Evolutionary conservation across 2,113 vertebrate species (phyloP).

Genomic region (Octodon degus): DNA sequence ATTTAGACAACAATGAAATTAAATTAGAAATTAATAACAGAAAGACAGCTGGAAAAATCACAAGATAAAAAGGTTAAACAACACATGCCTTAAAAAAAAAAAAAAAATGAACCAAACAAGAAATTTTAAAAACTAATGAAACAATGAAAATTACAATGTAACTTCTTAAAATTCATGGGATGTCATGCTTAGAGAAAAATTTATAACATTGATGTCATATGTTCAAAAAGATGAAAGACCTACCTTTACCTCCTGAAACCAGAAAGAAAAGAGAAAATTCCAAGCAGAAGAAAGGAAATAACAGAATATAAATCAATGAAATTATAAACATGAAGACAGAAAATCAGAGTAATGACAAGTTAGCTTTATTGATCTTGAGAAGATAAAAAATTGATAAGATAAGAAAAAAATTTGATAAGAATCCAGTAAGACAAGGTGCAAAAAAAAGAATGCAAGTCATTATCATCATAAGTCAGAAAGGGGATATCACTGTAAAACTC

Average conservation of each 20-base stretch:
- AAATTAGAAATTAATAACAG: no score
- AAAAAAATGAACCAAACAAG: background rate
- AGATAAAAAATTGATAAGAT: background rate
- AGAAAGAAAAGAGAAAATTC: background rate
- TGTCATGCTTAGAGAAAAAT: background rate
- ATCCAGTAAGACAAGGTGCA: background rate
- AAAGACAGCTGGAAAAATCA: background rate
- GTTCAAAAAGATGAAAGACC: background rate
- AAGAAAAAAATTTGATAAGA: no score
- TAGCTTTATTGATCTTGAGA: background rate
- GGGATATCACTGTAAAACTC: background rate
- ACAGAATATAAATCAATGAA: background rate
- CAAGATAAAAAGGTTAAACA: background rate
- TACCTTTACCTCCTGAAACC: background rate
- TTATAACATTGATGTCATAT: background rate
- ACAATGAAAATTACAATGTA: background rate
- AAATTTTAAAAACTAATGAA: background rate
- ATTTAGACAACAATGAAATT: no score
- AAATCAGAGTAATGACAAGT: background rate
- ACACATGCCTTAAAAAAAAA: background rate
- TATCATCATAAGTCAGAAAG: background rate
- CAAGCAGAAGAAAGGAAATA: background rate
- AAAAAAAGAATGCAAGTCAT: background rate
- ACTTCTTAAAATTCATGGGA: background rate
- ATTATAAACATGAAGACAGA: background rate